These are phyloP conservation scores for Batillaria attramentaria DNA, from an alignment of 1,140 invertebrate genomes.

Conservation along the genomic window DNA sequence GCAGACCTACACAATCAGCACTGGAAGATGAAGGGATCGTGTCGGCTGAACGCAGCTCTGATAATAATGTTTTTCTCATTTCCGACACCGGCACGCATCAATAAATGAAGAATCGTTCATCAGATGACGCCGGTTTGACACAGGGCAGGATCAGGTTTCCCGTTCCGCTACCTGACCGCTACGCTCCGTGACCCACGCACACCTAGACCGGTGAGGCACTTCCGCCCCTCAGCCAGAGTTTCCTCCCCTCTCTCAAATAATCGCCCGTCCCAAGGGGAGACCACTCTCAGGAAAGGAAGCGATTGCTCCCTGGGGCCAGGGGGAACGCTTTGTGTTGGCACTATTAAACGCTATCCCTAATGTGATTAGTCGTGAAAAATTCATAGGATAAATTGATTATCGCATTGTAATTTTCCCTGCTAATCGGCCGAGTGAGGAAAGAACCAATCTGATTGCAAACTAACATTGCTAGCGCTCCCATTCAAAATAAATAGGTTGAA, in stretches of 20 bases:
- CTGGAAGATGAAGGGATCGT: no score
- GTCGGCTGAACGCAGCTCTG: no score
- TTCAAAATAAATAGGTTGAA: constrained; percentile 9
- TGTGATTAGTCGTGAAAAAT: constrained; percentile 49
- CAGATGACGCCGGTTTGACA: no score
- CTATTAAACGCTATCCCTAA: constrained; percentile 31
- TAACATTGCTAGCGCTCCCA: constrained; percentile 9
- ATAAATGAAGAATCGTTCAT: constrained; percentile 30
- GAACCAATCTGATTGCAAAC: constrained; percentile 33
- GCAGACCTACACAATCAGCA: no score
- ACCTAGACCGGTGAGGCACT: constrained; percentile 31
- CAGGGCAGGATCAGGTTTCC: constrained; percentile 17
- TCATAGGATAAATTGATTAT: constrained; percentile 44
- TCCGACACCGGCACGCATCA: not conserved
- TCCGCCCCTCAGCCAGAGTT: constrained; percentile 18
- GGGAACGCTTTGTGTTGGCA: constrained; percentile 28
- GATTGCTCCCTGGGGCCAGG: constrained; percentile 32
- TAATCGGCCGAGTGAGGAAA: constrained; percentile 29
- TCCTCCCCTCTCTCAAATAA: constrained; percentile 19
- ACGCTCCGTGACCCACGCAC: constrained; percentile 23
- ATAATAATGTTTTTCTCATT: no score
- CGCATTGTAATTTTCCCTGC: constrained; percentile 36
- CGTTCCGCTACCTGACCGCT: constrained; percentile 13
- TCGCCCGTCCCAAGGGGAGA: constrained; percentile 22
- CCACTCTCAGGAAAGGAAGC: constrained; percentile 32